Evolutionary conservation across 2,888 invertebrate genomes (phyloP).

Genomic region (Pterostichus madidus): DNA sequence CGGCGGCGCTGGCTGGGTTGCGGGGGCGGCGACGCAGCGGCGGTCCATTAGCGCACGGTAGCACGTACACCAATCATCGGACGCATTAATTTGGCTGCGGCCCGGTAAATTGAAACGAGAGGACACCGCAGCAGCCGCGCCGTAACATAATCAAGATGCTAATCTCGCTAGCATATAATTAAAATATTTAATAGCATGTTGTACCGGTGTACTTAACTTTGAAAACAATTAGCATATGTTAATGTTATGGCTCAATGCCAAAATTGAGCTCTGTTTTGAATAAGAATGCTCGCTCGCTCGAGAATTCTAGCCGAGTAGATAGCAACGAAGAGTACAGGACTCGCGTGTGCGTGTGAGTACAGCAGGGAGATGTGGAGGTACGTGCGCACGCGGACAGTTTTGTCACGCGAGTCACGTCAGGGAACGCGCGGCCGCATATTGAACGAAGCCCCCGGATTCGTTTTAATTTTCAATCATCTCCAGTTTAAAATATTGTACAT

Average conservation of each 20-base stretch:
- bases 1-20: constrained; percentile 4
- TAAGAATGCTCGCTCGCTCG: constrained; percentile 59
- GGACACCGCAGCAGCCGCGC: constrained; percentile 38
- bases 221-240: constrained; percentile 72
- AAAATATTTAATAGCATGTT: constrained; percentile 73
- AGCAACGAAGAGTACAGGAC: too few relatives aligned
- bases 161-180: constrained; percentile 72
- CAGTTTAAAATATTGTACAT: constrained; percentile 62
- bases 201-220: constrained; percentile 71
- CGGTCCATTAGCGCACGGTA: constrained; percentile 68
- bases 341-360: too few relatives aligned
- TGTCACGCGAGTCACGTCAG: constrained; percentile 35
- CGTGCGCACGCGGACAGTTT: constrained; percentile 5
- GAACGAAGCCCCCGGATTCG: constrained; percentile 27
- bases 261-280: constrained; percentile 68
- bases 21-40: neutral
- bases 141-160: constrained; percentile 72
- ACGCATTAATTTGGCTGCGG: constrained; percentile 70
- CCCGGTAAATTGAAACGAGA: constrained; percentile 70
- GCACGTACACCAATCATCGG: constrained; percentile 71
- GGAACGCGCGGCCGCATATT: constrained; percentile 41
- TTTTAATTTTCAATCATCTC: constrained; percentile 65
- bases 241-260: constrained; percentile 71
- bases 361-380: neutral
- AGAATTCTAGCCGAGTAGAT: constrained; percentile 13